phyloP scores from a whole-genome alignment of 2,797 vertebrate genomes.

The Cyclura pinguis region DNA sequence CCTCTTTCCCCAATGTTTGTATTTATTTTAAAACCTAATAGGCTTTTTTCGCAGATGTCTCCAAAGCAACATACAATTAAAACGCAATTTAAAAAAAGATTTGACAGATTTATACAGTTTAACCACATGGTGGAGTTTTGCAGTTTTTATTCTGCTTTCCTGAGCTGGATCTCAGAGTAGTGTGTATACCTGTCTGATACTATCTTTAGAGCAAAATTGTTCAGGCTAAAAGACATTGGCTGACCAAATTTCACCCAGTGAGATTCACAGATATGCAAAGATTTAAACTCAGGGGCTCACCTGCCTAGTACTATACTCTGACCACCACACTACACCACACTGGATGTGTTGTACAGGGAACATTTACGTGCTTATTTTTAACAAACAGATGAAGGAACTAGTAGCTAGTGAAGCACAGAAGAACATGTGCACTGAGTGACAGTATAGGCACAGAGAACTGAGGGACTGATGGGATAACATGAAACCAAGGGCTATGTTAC shows the following conservation, averaged over 20 bases:
- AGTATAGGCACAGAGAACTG: not conserved
- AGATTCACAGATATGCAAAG: not conserved
- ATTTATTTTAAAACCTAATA: not conserved
- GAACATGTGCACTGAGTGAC: not conserved
- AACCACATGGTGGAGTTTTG: not conserved
- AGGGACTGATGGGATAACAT: not conserved
- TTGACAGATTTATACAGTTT: not conserved
- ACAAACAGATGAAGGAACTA: not conserved
- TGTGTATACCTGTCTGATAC: not conserved
- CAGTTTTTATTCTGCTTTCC: not conserved
- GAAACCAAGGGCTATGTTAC: not conserved
- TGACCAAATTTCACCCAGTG: not conserved
- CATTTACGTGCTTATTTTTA: not conserved
- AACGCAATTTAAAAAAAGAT: not conserved
- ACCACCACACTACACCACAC: no score
- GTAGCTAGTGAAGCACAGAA: not conserved
- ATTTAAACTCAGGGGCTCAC: not conserved
- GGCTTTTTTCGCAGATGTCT: no score
- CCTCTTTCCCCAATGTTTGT: not conserved
- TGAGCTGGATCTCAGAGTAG: not conserved
- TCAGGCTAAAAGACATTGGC: not conserved
- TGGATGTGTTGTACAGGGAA: not conserved
- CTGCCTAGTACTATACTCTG: not conserved
- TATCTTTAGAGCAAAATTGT: not conserved
- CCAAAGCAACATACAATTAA: not conserved